Percentiles rank a stretch among this genome's conserved stretches.
These are phyloP conservation scores for Meriones unguiculatus DNA, from an alignment of 2,113 vertebrate genomes.

Conservation along the genomic window DNA sequence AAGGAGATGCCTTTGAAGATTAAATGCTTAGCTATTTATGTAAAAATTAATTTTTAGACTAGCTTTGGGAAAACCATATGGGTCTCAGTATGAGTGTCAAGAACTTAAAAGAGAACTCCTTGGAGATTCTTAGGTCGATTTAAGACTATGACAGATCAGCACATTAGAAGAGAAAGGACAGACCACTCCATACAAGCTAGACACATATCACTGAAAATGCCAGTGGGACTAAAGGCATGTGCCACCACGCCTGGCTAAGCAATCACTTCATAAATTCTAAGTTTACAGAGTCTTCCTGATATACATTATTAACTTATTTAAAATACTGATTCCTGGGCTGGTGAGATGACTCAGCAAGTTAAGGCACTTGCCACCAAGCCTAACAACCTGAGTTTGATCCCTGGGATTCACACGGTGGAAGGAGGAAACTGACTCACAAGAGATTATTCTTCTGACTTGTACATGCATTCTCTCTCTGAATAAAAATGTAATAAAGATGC, in stretches of 20 bases:
- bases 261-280: neutral
- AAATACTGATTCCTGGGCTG: neutral
- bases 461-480: neutral
- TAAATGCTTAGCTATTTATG: conserved; percentile 23
- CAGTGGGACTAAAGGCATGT: too few relatives aligned
- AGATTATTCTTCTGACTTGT: neutral
- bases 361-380: neutral
- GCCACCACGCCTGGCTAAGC: neutral
- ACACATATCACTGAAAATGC: neutral
- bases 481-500: neutral
- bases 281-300: conserved; percentile 2
- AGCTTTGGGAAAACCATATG: neutral
- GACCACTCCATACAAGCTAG: neutral
- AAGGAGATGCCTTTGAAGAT: neutral
- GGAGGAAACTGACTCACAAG: neutral
- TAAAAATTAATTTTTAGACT: conserved; percentile 37
- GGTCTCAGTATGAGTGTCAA: neutral
- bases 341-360: neutral
- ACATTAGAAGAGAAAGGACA: neutral
- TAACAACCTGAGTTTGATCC: neutral
- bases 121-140: neutral
- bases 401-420: neutral
- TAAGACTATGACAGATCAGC: neutral
- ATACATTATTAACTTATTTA: conserved; percentile 1
- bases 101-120: conserved; percentile 6